These are phyloP conservation scores for Panthera tigris DNA, from an alignment of 2,113 vertebrate species.

Conservation along the genomic window DNA sequence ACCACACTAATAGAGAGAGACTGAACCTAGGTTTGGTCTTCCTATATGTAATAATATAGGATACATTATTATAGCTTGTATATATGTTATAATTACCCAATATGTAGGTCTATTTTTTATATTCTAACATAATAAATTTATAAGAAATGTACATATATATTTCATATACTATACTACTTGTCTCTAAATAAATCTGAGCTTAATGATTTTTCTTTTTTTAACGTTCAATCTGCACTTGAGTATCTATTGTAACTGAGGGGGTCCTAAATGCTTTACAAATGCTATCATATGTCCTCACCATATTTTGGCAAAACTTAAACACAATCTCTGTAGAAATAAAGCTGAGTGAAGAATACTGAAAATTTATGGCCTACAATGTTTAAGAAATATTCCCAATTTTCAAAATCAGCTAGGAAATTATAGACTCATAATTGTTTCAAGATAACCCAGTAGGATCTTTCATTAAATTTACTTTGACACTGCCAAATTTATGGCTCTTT, in stretches of 20 bases:
- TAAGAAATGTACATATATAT: background rate
- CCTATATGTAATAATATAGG: background rate
- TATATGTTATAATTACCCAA: background rate
- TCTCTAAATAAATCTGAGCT: background rate
- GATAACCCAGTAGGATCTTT: background rate
- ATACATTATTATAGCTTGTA: background rate
- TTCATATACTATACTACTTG: background rate
- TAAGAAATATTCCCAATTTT: conserved; percentile 29
- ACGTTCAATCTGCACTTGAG: background rate
- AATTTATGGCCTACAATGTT: background rate
- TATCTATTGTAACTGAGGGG: background rate
- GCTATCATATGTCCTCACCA: background rate
- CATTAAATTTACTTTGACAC: background rate
- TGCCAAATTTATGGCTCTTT: background rate
- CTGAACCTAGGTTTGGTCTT: background rate
- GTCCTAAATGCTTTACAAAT: background rate
- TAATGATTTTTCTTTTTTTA: background rate
- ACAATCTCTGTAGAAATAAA: conserved; percentile 31
- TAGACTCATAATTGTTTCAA: background rate
- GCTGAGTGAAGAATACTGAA: background rate
- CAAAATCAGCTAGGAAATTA: conserved; percentile 32
- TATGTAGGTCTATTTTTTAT: background rate
- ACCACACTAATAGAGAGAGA: background rate
- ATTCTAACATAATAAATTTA: background rate
- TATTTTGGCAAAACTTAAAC: conserved; percentile 37